A percentile compares a stretch with the other conserved stretches of the same genome.
These are phyloP conservation scores for Ataeniobius toweri DNA, from an alignment of 2,797 vertebrate species.

Conservation along the genomic window DNA sequence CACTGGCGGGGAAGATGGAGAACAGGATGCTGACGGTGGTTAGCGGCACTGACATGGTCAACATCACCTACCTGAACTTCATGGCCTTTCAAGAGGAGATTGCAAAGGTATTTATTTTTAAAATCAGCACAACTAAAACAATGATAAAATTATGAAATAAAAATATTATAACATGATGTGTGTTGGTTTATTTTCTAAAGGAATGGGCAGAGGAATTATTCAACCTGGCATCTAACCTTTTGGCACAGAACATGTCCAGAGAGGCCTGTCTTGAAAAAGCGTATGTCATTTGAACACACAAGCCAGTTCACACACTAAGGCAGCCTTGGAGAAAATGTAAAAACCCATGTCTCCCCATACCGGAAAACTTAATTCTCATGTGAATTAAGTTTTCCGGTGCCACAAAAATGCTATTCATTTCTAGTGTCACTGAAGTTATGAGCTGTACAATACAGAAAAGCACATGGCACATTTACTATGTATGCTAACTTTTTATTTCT, in stretches of 20 bases:
- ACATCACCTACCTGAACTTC: constrained; percentile 95
- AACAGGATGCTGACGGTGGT: constrained; percentile 94
- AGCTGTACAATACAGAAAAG: constrained; percentile 9
- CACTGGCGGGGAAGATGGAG: constrained; percentile 87
- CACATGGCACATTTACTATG: constrained; percentile 9
- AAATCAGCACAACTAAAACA: neutral
- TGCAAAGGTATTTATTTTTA: constrained; percentile 85
- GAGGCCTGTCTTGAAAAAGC: constrained; percentile 95
- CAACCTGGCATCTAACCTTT: constrained; percentile 91
- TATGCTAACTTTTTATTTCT: constrained; percentile 2
- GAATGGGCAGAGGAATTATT: constrained; percentile 98
- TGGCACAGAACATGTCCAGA: constrained; percentile 97
- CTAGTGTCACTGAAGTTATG: neutral
- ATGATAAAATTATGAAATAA: too few species aligned
- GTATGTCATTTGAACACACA: constrained; percentile 76
- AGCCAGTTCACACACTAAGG: constrained; percentile 5
- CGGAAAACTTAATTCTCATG: too few species aligned
- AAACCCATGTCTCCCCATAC: constrained; percentile 15
- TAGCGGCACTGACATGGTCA: constrained; percentile 93
- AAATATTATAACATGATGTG: constrained; percentile 10
- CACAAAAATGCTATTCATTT: constrained; percentile 8
- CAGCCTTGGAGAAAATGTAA: constrained; percentile 14
- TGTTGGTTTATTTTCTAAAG: constrained; percentile 75
- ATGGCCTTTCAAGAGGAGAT: constrained; percentile 97
- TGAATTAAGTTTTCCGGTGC: constrained; percentile 22